phyloP scores from a whole-genome alignment of 2,797 vertebrate species.

The Coluber constrictor region DNA sequence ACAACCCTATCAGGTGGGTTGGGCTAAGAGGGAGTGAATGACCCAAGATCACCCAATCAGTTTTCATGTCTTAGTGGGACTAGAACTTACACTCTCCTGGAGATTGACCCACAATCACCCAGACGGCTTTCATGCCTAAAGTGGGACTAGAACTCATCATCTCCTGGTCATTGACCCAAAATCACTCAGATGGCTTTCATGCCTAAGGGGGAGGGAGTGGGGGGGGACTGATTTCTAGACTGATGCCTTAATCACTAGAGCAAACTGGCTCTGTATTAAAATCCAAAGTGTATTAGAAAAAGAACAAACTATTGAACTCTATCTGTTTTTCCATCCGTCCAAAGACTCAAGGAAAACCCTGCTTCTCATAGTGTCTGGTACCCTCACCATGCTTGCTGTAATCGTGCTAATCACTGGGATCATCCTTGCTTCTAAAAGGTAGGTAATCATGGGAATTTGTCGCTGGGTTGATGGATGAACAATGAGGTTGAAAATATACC shows the following conservation, averaged over 20 bases:
- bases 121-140: too few species aligned
- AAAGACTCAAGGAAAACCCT: fast-evolving
- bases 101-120: too few species aligned
- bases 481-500: too few species aligned
- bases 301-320: neutral
- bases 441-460: neutral
- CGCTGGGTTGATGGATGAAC: neutral
- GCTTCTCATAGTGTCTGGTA: neutral
- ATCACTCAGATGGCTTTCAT: too few species aligned
- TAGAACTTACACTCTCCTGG: too few species aligned
- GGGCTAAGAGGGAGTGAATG: neutral
- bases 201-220: too few species aligned
- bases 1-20: neutral
- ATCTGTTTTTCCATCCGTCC: neutral
- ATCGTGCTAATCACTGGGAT: neutral
- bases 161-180: too few species aligned
- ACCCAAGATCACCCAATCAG: too few species aligned
- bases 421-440: neutral
- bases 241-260: too few species aligned
- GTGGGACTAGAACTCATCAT: too few species aligned
- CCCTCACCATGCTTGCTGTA: neutral
- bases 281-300: neutral
- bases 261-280: neutral
- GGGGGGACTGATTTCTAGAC: too few species aligned
- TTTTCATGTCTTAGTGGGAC: too few species aligned